Conservation (phyloP, 1,140 invertebrate species). For the Philopotamus ludificatus region DNA sequence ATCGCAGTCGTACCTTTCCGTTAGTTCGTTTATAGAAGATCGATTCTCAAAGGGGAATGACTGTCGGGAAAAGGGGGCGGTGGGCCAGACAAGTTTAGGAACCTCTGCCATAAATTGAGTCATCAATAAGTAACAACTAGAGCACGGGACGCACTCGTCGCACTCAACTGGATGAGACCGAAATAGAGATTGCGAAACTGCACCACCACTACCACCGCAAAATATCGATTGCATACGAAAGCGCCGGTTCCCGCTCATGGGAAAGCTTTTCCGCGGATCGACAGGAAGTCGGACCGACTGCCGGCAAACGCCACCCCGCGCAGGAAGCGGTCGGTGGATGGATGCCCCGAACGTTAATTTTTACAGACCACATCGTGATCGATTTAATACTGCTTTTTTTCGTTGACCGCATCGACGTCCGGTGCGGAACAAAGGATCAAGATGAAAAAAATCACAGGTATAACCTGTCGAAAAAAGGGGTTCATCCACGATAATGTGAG, state of each 20-base stretch:
- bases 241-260: background rate
- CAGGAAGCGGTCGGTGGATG: background rate
- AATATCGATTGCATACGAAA: background rate
- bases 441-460: background rate
- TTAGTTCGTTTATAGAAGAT: too few species aligned
- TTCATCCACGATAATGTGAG: slow-evolving; percentile 2
- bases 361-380: too few species aligned
- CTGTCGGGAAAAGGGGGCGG: too few species aligned
- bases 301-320: background rate
- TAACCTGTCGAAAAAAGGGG: slow-evolving; percentile 4
- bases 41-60: too few species aligned
- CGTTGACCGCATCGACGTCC: slow-evolving; percentile 13
- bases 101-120: too few species aligned
- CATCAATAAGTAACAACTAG: too few species aligned
- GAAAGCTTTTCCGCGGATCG: background rate
- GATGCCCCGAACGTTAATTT: background rate
- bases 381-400: slow-evolving; percentile 12
- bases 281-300: background rate
- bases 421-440: slow-evolving; percentile 11
- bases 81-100: too few species aligned
- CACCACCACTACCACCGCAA: too few species aligned
- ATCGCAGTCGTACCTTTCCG: too few species aligned
- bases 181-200: too few species aligned
- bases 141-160: background rate
- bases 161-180: too few species aligned